A percentile compares a stretch with the other conserved stretches of the same genome.
phyloP scores from a whole-genome alignment of 2,797 vertebrate species.

The Esox lucius region DNA sequence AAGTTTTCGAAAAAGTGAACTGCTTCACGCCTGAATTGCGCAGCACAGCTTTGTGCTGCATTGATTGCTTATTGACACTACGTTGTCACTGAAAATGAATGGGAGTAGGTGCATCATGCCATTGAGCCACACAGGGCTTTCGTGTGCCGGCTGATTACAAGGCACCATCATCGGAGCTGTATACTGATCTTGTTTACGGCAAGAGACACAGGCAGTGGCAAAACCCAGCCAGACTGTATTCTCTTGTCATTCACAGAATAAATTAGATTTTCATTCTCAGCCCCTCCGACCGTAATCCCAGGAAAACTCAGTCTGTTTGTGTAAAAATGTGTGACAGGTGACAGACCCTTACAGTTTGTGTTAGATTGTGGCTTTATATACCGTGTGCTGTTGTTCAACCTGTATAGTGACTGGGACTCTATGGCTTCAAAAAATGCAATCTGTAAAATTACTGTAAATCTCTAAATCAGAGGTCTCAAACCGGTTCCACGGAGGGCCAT shows the following conservation, averaged over 20 bases:
- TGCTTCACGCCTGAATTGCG: no score
- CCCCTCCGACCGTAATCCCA: conserved; percentile 25
- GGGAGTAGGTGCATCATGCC: no score
- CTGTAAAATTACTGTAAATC: no score
- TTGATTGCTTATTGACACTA: no score
- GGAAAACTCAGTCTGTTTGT: conserved; percentile 26
- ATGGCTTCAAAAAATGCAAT: no score
- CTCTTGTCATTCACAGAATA: conserved; percentile 2
- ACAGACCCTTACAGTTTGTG: conserved; percentile 17
- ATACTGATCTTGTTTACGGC: conserved; percentile 2
- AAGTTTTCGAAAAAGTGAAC: no score
- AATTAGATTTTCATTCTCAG: conserved; percentile 40
- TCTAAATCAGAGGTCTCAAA: no score
- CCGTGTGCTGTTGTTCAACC: conserved; percentile 4
- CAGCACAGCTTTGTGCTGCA: no score
- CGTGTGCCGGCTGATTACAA: neutral
- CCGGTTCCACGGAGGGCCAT: no score
- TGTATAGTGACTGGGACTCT: neutral
- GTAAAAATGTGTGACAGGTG: conserved; percentile 38
- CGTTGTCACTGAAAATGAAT: no score
- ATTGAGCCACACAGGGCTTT: neutral
- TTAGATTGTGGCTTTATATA: conserved; percentile 14
- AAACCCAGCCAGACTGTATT: neutral
- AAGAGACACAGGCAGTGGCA: conserved; percentile 10
- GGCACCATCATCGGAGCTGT: neutral